Base-by-base conservation (phyloP, 2,113 vertebrate species). In the Polypterus bichir region DNA sequence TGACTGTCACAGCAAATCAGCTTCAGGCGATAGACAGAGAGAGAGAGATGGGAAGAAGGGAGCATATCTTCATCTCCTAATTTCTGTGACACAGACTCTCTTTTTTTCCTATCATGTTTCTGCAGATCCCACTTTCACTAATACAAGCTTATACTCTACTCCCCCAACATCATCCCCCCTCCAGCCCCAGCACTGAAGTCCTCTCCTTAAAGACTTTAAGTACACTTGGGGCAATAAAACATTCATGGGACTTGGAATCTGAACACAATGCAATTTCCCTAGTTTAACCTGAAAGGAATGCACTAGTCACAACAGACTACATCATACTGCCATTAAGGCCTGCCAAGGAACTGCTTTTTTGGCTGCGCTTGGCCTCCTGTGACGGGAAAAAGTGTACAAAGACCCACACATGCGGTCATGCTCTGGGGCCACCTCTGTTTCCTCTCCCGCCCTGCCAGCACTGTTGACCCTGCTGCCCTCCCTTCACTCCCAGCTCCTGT, bases 241-340 rank as follows among this genome's bases (percentile, higher is more conserved):
- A 89, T 89, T 91, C 83, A 88, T 89, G 87, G 70, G 75, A 86
- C 86, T 90, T 87, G 86, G 88, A 88, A 88, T 86, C 83, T 83
- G 85, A 89, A 88, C 86, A 85, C 87, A 90, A 90, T 88, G 85
- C 80, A 80, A 87, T 86, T 89, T 83, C 86, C 86, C 83, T 85
- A 84, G 81, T 81, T 86, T 87, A 87, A 88, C 88, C 82, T 87
- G 83, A 92, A 88, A 84, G 82, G 85, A 91, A 88, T 88, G 86
- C 80, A 79, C 79, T 79, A 87, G 88, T 91, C 86, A 88, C 90
- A 90, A 85, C 84, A 85, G 82, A 85, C 86, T 86, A 87, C 83
- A 86, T 88, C 86, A 83, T 81, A 75, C 86, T 80, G 81, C 81
- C 84, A 83, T 88, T 84, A 86, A 79, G 70, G 74, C 69, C 80